A percentile compares a stretch with the other conserved stretches of the same genome.
phyloP scores from a whole-genome alignment of 2,888 invertebrate genomes.

The Cerastoderma edule region DNA sequence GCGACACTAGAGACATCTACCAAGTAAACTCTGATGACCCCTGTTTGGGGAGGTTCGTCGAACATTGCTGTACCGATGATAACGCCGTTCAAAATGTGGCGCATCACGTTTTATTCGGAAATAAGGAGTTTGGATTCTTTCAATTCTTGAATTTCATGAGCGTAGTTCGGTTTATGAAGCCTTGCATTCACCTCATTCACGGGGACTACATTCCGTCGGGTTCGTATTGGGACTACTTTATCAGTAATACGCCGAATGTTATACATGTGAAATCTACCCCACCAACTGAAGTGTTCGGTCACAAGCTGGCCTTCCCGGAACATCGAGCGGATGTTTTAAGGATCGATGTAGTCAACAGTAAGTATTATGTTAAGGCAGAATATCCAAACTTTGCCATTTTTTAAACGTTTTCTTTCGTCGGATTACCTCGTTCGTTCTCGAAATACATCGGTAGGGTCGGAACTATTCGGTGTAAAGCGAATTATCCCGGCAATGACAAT shows the following conservation, averaged over 20 bases:
- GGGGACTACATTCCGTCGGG: slow-evolving; percentile 61
- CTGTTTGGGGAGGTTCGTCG: slow-evolving; percentile 43
- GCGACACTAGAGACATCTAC: slow-evolving; percentile 10
- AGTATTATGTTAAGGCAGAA: no score
- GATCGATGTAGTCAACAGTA: slow-evolving; percentile 64
- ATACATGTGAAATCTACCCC: slow-evolving; percentile 53
- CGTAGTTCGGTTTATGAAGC: slow-evolving; percentile 54
- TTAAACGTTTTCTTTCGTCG: no score
- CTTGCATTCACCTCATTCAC: slow-evolving; percentile 67
- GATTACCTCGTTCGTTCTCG: no score
- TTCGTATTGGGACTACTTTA: slow-evolving; percentile 64
- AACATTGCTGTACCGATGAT: slow-evolving; percentile 38
- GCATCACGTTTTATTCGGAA: slow-evolving; percentile 54
- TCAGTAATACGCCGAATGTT: slow-evolving; percentile 62
- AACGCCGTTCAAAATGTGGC: slow-evolving; percentile 50
- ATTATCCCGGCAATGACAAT: no score
- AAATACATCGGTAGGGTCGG: no score
- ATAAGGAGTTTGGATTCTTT: slow-evolving; percentile 40
- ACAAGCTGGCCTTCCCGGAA: slow-evolving; percentile 53
- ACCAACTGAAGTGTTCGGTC: slow-evolving; percentile 60
- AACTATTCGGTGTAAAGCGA: no score
- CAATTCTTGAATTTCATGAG: slow-evolving; percentile 56
- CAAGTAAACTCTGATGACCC: slow-evolving; percentile 29
- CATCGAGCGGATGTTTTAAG: slow-evolving; percentile 68
- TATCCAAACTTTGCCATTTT: no score